Evolutionary conservation across 2,797 vertebrate genomes (phyloP).

Genomic region (Eulemur albifrons): DNA sequence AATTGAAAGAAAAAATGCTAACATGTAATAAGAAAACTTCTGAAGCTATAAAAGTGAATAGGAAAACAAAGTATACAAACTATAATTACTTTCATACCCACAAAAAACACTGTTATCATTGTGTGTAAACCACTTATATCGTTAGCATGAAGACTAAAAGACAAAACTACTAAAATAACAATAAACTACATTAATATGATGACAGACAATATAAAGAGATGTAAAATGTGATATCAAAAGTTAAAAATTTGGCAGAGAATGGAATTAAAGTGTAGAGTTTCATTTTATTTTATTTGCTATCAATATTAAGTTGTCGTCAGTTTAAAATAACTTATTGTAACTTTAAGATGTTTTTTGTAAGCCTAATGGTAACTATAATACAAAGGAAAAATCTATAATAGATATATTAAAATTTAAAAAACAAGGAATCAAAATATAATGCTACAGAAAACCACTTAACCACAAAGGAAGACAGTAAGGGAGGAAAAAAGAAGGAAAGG

Average conservation of each 20-base stretch:
- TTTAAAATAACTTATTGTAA: too few relatives aligned
- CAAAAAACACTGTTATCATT: neutral
- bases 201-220: neutral
- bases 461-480: neutral
- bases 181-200: neutral
- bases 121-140: neutral
- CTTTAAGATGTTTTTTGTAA: neutral
- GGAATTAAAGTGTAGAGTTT: neutral
- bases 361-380: neutral
- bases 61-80: neutral
- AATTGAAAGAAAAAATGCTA: neutral
- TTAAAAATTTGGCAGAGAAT: neutral
- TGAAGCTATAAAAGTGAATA: neutral
- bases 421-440: neutral
- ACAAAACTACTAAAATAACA: neutral
- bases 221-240: neutral
- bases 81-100: neutral
- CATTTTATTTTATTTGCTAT: too few relatives aligned
- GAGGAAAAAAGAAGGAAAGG: neutral
- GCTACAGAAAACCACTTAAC: neutral
- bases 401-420: neutral
- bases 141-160: neutral
- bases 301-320: too few relatives aligned
- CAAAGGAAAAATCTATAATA: neutral
- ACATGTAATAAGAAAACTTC: neutral